phyloP scores from a whole-genome alignment of 2,888 invertebrate species.

The Cenopis cana region DNA sequence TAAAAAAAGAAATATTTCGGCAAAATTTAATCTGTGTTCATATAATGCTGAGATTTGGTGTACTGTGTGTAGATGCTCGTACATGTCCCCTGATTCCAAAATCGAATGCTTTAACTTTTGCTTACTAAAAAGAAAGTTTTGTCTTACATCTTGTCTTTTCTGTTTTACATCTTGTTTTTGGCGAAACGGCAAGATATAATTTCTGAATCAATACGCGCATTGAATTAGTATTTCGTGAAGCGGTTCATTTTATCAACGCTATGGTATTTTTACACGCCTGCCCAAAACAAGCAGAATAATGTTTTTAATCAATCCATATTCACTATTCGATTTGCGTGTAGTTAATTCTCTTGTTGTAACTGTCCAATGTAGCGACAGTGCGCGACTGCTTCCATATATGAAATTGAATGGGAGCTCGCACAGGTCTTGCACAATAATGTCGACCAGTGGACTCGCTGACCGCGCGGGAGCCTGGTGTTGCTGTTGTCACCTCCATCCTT shows the following conservation, averaged over 20 bases:
- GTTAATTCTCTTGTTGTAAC: conserved; percentile 66
- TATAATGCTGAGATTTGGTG: too few relatives aligned
- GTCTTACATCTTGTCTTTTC: too few relatives aligned
- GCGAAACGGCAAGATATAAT: too few relatives aligned
- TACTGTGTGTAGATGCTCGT: too few relatives aligned
- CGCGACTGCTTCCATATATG: conserved; percentile 77
- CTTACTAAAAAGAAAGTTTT: too few relatives aligned
- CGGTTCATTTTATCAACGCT: background rate
- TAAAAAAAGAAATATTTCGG: too few relatives aligned
- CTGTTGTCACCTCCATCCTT: conserved; percentile 52
- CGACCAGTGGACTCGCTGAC: conserved; percentile 61
- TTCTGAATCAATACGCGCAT: background rate
- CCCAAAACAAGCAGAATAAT: too few relatives aligned
- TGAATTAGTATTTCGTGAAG: background rate
- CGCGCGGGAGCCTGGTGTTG: conserved; percentile 51
- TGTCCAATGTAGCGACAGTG: conserved; percentile 72
- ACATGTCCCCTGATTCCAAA: too few relatives aligned
- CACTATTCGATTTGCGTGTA: conserved; percentile 61
- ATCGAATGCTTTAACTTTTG: too few relatives aligned
- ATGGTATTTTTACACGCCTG: too few relatives aligned
- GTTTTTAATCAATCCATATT: conserved; percentile 15
- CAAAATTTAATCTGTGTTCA: too few relatives aligned
- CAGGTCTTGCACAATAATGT: conserved; percentile 80
- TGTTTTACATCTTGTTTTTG: background rate
- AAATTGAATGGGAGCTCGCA: conserved; percentile 80